Base-by-base conservation (phyloP, 2,888 invertebrate genomes). In the Allygus modestus region DNA sequence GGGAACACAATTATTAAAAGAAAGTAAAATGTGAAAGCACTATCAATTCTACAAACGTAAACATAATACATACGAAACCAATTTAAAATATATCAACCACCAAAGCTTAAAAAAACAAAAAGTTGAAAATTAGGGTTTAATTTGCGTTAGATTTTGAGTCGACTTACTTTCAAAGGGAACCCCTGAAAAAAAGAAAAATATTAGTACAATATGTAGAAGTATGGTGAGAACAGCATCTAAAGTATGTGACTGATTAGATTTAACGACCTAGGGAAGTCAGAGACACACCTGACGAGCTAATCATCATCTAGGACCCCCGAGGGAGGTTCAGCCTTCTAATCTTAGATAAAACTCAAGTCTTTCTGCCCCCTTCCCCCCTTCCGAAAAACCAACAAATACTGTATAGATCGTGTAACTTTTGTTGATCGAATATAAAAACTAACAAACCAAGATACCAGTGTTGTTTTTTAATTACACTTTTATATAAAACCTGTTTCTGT, bases 111-210 rank as follows among this genome's bases (percentile, higher is more conserved):
- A 58, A 58, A 51, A 23, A 7, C 0, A 58, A 58, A 58, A 58
- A 58, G 26, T 23, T 58, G 58, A 11, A 23, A 15, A 58, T 58
- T 58, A 58, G 58, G 58, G 58, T 58, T 58, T 58, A 58, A 58
- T 58, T 20, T 58, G 58, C 58, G 58, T 58, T 58, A 58, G 28
- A 69, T 69, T 69, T 33, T 9, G n/a, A 33, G 2, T 37, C 5
- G 43, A 75, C 75, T 75, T 75, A 75, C 75, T 75, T 75, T 75
- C 75, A 75, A 41, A 37, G 75, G 75, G 43, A 41, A 75, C 43
- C 75, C 75, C 75, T 75, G 75, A 75, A 75, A 75, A 75, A 75
- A 20, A 75, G 26, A 75, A 43, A 75, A 5, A 41, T 9, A 75
- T 75, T 75, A 75, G 75, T 33, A 58, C 58, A 58, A 58, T 20